phyloP scores from a whole-genome alignment of 2,113 vertebrate species.

The Tachycineta bicolor region DNA sequence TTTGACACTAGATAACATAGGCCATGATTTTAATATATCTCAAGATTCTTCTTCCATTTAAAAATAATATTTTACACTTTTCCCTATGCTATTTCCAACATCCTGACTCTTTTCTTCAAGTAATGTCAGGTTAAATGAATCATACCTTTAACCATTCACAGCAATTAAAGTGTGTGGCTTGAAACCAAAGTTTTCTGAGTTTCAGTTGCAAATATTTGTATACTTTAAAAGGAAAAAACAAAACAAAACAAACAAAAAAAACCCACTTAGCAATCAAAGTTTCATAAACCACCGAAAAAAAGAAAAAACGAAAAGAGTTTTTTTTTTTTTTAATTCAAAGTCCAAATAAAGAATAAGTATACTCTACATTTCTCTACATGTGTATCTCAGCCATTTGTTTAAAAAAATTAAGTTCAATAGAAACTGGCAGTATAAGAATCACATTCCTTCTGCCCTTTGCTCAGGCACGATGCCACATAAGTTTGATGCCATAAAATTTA shows the following conservation, averaged over 20 bases:
- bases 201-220: constrained; percentile 55
- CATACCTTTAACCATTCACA: background rate
- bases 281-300: constrained; percentile 56
- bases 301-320: too few relatives aligned
- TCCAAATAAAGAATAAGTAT: constrained; percentile 55
- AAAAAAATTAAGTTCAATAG: constrained; percentile 60
- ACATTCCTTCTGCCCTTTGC: constrained; percentile 72
- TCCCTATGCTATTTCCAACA: background rate
- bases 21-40: background rate
- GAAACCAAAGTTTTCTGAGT: constrained; percentile 6
- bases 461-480: constrained; percentile 73
- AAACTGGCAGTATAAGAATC: constrained; percentile 75
- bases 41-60: background rate
- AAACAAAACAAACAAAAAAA: constrained; percentile 49
- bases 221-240: constrained; percentile 1
- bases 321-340: constrained; percentile 63
- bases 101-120: background rate
- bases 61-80: background rate
- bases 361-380: constrained; percentile 17
- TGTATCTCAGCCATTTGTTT: constrained; percentile 51
- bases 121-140: constrained; percentile 25
- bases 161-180: constrained; percentile 7
- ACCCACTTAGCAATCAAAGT: constrained; percentile 10
- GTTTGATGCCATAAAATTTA: constrained; percentile 77
- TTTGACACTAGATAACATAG: background rate